Evolutionary conservation across 2,888 invertebrate genomes (phyloP).

Genomic region (Ellobium chinense): DNA sequence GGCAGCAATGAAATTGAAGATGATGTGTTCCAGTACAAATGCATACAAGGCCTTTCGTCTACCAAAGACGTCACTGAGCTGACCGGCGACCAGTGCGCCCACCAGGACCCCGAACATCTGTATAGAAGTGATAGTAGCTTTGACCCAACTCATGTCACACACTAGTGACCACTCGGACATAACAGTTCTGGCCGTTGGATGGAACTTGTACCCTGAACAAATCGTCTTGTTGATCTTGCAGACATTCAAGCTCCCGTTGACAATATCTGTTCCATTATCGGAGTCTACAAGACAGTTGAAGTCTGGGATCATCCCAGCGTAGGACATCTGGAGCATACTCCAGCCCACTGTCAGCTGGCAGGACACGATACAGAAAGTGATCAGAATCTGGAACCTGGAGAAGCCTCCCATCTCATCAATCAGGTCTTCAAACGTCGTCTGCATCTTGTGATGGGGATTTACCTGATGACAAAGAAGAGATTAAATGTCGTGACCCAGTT

Average conservation of each 20-base stretch:
- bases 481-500: too few species aligned
- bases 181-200: not conserved
- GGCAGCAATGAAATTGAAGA: not conserved
- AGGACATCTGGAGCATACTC: conserved; percentile 24
- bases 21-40: not conserved
- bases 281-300: not conserved
- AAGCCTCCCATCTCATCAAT: not conserved
- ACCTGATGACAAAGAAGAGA: too few species aligned
- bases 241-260: not conserved
- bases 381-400: not conserved
- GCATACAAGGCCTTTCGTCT: conserved; percentile 63
- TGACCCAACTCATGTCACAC: conserved; percentile 63
- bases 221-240: not conserved
- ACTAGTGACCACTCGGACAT: conserved; percentile 68
- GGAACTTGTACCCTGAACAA: not conserved
- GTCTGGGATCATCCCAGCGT: conserved; percentile 24
- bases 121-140: conserved; percentile 67
- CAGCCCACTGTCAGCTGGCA: conserved; percentile 2
- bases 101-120: conserved; percentile 74
- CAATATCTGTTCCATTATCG: not conserved
- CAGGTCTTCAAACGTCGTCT: not conserved
- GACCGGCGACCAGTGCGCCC: conserved; percentile 72
- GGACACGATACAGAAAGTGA: not conserved
- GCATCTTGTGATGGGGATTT: too few species aligned
- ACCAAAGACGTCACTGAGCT: conserved; percentile 73